Conservation (phyloP, 2,888 invertebrate species). For the Spodoptera littoralis region DNA sequence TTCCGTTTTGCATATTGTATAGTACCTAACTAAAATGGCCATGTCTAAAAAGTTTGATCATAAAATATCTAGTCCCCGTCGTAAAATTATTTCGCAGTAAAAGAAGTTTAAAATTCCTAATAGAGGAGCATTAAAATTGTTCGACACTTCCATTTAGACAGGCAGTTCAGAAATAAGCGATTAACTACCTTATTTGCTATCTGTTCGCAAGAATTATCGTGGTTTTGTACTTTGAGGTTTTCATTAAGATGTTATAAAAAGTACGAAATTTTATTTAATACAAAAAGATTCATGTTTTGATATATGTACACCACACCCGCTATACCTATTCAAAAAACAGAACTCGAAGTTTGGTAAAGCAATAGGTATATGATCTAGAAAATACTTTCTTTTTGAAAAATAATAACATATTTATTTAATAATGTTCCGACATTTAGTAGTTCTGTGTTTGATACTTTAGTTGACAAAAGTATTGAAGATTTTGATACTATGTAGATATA, state of each 20-base stretch:
- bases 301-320: too few species aligned
- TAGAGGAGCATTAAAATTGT: slow-evolving; percentile 30
- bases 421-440: too few species aligned
- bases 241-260: slow-evolving; percentile 12
- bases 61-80: slow-evolving; percentile 58
- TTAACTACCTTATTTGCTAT: slow-evolving; percentile 14
- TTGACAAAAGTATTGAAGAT: too few species aligned
- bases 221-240: slow-evolving; percentile 4
- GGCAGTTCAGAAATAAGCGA: slow-evolving; percentile 17
- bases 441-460: too few species aligned
- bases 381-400: too few species aligned
- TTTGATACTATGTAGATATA: too few species aligned
- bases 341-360: too few species aligned
- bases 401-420: too few species aligned
- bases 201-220: slow-evolving; percentile 1
- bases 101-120: slow-evolving; percentile 55
- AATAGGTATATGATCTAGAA: too few species aligned
- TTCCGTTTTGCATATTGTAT: slow-evolving; percentile 36
- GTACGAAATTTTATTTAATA: not conserved
- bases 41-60: slow-evolving; percentile 58
- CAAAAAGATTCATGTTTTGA: too few species aligned
- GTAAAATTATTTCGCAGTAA: slow-evolving; percentile 64
- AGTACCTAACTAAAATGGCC: slow-evolving; percentile 48
- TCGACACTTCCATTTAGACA: slow-evolving; percentile 10
- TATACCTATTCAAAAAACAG: too few species aligned